These are phyloP conservation scores for Zoanthus solanderi DNA, from an alignment of 92 coral and sea anemone species.

Conservation along the genomic window DNA sequence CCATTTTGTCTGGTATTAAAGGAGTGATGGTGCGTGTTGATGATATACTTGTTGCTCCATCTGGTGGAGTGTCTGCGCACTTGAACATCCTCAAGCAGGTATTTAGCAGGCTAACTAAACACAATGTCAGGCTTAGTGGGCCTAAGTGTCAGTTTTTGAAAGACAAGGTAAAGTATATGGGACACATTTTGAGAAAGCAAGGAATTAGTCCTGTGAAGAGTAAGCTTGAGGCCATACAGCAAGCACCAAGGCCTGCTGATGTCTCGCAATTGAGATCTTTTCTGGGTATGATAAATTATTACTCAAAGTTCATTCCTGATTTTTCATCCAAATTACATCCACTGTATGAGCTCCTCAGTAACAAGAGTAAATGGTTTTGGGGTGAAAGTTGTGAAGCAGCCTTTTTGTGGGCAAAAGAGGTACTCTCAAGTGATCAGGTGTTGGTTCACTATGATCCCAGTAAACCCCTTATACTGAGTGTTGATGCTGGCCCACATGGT, in stretches of 20 bases:
- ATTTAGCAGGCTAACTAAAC: conserved; percentile 40
- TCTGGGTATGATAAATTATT: conserved; percentile 48
- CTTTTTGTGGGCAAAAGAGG: conserved; percentile 52
- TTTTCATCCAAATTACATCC: conserved; percentile 58
- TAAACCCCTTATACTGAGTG: conserved; percentile 50
- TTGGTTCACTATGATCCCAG: conserved; percentile 55
- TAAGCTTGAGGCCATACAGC: conserved; percentile 51
- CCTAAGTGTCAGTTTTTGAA: conserved; percentile 47
- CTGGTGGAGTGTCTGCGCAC: conserved; percentile 56
- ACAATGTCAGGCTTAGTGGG: conserved; percentile 53
- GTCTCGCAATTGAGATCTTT: conserved; percentile 56
- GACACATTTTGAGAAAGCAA: conserved; percentile 40
- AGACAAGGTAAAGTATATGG: conserved; percentile 22
- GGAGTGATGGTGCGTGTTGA: conserved; percentile 65
- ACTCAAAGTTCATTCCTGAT: conserved; percentile 54
- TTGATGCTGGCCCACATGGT: conserved; percentile 56
- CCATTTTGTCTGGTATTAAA: conserved; percentile 57
- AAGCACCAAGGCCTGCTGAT: conserved; percentile 50
- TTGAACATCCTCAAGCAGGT: conserved; percentile 51
- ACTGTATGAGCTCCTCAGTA: conserved; percentile 61
- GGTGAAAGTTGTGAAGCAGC: conserved; percentile 46
- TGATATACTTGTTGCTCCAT: conserved; percentile 57
- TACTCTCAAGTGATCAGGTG: conserved; percentile 53
- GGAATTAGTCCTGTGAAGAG: conserved; percentile 55
- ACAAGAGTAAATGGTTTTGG: conserved; percentile 41